Percentiles rank a stretch among this genome's conserved stretches.
These are phyloP conservation scores for Narcine bancroftii DNA, from an alignment of 2,113 vertebrate genomes.

Conservation along the genomic window DNA sequence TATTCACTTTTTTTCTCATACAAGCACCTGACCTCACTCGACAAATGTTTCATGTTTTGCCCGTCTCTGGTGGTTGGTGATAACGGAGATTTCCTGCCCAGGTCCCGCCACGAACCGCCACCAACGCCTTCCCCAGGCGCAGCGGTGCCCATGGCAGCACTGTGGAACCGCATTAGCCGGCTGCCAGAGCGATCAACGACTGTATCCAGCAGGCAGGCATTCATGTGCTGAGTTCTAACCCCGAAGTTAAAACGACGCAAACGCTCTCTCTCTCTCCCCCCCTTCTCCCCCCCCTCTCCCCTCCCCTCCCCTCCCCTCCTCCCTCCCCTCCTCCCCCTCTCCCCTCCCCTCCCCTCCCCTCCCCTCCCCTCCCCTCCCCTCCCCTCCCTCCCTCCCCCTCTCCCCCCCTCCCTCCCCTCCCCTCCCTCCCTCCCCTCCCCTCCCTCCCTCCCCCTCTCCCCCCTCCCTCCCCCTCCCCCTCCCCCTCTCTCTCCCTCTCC, in stretches of 20 bases:
- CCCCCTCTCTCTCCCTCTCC: no score
- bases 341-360: neutral
- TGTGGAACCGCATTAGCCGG: neutral
- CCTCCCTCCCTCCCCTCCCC: no score
- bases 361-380: neutral
- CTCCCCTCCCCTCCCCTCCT: no score
- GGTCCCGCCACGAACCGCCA: slow-evolving; percentile 2
- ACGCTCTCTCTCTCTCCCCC: no score
- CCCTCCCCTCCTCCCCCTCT: no score
- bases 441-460: no score
- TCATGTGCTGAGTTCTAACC: neutral
- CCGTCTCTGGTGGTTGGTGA: neutral
- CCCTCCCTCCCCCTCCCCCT: no score
- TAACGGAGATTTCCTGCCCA: neutral
- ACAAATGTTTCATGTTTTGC: slow-evolving; percentile 44
- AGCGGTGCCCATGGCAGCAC: neutral
- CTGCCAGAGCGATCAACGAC: neutral
- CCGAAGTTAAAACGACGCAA: no score
- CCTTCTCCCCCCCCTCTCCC: no score
- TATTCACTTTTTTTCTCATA: slow-evolving; percentile 44
- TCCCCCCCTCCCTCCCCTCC: no score
- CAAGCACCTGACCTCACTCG: slow-evolving; percentile 46
- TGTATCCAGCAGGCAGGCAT: neutral
- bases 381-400: no score
- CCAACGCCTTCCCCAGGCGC: neutral